Evolutionary conservation across 1,140 invertebrate genomes (phyloP), one percentile per base, ranked within the genome.

Genomic region (Drosophila ercepeae): DNA sequence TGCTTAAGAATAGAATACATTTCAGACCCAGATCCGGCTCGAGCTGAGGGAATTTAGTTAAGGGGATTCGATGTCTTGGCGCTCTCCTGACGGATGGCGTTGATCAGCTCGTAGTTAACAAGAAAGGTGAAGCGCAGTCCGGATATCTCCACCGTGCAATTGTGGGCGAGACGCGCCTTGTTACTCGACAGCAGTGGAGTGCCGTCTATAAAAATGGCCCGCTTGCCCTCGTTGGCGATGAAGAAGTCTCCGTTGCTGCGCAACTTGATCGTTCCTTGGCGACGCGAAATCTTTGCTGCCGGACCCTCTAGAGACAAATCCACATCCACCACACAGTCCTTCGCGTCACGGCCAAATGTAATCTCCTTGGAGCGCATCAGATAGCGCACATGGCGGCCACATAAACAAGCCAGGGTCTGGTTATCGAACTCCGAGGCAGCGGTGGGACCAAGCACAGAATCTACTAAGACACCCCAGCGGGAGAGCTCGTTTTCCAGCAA

Each of bases 281-380:
- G 93, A 34, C 97, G 92, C 0, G 97, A 98, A 21, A 98, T 95
- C 92, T 97, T 97, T 76, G 94, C 94, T 0, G 96, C 94, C 21
- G 97, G 95, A 1, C 98, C 98, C 92, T 99, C 98, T 4, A 99
- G 92, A 1, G 95, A 95, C 16, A 99, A 92, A 92, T 99, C 98
- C 13, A 99, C 97, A 92, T 99, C 98, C 13, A 99, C 97, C 34
- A 93, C 94, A 63, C 97, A 95, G 84, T 98, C 97, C 83, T 96
- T 95, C 1, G 98, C 97, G 69, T 95, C 95, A 57, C 98, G 94
- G 14, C 98, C 98, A 34, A 99, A 94, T 0, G 97, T 97, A 21
- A 99, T 98, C 95, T 99, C 97, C 91, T 95, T 94, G n/a, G 97
- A 98, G 59, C 97, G 93, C 97, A 99, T 99, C 14, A 99, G 93